Evolutionary conservation across 1,140 invertebrate genomes (phyloP).

Genomic region (Sesamia nonagrioides): DNA sequence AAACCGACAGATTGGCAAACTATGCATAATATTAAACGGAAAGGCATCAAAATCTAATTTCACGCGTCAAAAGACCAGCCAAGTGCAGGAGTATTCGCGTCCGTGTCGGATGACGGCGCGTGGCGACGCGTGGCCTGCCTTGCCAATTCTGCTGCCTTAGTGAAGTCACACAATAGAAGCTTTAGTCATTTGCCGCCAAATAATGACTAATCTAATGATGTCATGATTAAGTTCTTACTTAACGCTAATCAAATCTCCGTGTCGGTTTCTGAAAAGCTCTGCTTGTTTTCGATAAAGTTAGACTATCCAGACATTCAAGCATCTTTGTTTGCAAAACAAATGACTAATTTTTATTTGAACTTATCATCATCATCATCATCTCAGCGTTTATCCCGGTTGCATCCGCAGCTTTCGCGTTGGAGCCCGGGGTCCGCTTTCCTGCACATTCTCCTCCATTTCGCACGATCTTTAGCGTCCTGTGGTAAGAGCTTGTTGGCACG

Average conservation of each 20-base stretch:
- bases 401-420: too few relatives aligned
- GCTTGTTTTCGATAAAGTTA: not conserved
- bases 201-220: constrained; percentile 27
- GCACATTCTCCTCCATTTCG: too few relatives aligned
- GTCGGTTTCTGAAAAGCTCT: not conserved
- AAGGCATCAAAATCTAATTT: constrained; percentile 57
- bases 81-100: constrained; percentile 42
- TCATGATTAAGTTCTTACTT: not conserved
- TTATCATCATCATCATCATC: too few relatives aligned
- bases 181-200: constrained; percentile 27
- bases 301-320: too few relatives aligned
- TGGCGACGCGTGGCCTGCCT: constrained; percentile 49
- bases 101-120: constrained; percentile 53
- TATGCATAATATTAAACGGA: constrained; percentile 29
- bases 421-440: too few relatives aligned
- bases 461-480: too few relatives aligned
- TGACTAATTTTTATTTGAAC: too few relatives aligned
- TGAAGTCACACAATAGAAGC: constrained; percentile 4
- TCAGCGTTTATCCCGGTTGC: too few relatives aligned
- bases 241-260: not conserved
- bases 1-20: constrained; percentile 42
- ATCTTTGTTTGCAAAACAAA: too few relatives aligned
- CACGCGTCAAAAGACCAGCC: constrained; percentile 56
- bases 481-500: too few relatives aligned
- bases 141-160: constrained; percentile 6